A percentile compares a stretch with the other conserved stretches of the same genome.
Evolutionary conservation across 1,140 invertebrate species (phyloP).

Genomic region (Drosophila asahinai): DNA sequence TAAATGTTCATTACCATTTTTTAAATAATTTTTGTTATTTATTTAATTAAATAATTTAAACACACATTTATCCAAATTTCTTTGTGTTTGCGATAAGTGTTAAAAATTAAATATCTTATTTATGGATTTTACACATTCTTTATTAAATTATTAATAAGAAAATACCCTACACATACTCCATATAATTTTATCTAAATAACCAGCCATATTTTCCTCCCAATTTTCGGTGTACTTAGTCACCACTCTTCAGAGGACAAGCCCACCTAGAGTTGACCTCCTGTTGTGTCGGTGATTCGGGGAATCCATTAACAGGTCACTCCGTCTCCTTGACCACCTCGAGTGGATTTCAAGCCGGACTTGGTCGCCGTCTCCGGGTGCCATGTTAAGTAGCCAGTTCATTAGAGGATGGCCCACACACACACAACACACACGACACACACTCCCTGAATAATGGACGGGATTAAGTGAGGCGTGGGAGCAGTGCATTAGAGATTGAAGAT

Average conservation of each 20-base stretch:
- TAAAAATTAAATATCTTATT: too few species aligned
- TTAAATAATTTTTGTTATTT: too few species aligned
- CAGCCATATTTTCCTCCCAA: background rate
- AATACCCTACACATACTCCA: background rate
- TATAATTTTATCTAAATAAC: background rate
- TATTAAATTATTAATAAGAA: too few species aligned
- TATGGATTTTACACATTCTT: too few species aligned
- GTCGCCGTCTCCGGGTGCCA: background rate
- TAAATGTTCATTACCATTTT: too few species aligned
- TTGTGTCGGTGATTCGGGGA: conserved; percentile 7
- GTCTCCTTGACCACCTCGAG: conserved; percentile 25
- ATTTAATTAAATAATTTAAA: too few species aligned
- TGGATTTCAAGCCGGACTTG: conserved; percentile 15
- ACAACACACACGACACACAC: conserved; percentile 9
- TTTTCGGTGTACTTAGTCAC: background rate
- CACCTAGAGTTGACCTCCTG: background rate
- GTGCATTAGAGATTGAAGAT: conserved; percentile 63
- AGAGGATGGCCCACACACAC: conserved; percentile 31
- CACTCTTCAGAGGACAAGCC: background rate
- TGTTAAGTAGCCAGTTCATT: conserved; percentile 66
- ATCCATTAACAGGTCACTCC: conserved; percentile 40
- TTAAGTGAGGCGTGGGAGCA: conserved; percentile 56
- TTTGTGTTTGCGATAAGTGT: too few species aligned
- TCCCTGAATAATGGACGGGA: conserved; percentile 64
- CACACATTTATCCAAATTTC: too few species aligned